Conservation (phyloP, 1,140 invertebrate species). For the Eupristina koningsbergeri region DNA sequence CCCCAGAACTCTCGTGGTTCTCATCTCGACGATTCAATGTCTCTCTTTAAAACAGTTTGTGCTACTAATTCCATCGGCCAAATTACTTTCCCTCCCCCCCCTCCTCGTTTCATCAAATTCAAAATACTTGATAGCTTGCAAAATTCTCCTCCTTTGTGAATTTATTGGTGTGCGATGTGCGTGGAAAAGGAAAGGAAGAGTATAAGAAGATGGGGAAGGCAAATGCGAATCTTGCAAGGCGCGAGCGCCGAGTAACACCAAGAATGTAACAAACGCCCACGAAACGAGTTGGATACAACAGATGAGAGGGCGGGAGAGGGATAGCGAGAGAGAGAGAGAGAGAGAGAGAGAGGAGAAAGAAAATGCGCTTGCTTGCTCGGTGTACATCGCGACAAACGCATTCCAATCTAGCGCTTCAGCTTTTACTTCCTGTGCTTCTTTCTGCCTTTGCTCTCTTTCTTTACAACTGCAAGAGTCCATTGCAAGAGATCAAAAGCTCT, state of each 20-base stretch:
- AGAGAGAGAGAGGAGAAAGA: slow-evolving; percentile 5
- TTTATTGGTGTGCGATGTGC: neutral
- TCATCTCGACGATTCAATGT: no score
- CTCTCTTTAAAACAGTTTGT: no score
- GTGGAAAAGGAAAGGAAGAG: neutral
- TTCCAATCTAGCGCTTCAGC: slow-evolving; percentile 56
- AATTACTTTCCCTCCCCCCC: no score
- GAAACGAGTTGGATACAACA: slow-evolving; percentile 36
- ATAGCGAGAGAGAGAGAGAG: neutral
- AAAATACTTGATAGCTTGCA: no score
- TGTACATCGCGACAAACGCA: slow-evolving; percentile 57
- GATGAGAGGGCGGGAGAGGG: neutral
- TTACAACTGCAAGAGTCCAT: neutral
- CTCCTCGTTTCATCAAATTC: no score
- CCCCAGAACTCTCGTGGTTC: no score
- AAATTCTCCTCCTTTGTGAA: neutral
- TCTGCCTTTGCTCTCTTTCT: slow-evolving; percentile 1
- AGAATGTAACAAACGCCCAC: slow-evolving; percentile 58
- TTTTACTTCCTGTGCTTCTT: slow-evolving; percentile 37
- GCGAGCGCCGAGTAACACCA: slow-evolving; percentile 50
- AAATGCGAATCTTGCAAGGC: slow-evolving; percentile 1
- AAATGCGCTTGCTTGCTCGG: slow-evolving; percentile 39
- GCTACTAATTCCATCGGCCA: no score
- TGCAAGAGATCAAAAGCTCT: neutral
- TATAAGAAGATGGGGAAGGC: slow-evolving; percentile 45